phyloP scores from a whole-genome alignment of 2,797 vertebrate species.

The Tapera naevia region DNA sequence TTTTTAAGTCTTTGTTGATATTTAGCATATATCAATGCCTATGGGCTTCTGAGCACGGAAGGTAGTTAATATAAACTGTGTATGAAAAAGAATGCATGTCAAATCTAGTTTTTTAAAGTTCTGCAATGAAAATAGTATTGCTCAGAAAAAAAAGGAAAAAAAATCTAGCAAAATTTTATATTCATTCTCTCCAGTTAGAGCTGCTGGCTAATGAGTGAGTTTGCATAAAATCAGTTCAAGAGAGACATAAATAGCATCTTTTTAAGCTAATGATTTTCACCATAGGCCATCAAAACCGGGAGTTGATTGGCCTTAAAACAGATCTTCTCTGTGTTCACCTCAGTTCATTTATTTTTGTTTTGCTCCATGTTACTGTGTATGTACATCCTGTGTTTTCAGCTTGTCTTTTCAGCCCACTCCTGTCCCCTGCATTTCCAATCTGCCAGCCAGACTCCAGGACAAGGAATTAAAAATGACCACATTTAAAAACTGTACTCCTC shows the following conservation, averaged over 20 bases:
- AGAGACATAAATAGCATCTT: not conserved
- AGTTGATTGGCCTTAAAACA: slow-evolving; percentile 48
- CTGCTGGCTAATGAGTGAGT: not conserved
- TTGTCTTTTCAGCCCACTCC: not conserved
- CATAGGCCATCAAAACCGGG: slow-evolving; percentile 39
- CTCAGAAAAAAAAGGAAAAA: not conserved
- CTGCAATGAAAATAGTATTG: not conserved
- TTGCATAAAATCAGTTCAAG: not conserved
- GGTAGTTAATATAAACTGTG: rapidly evolving
- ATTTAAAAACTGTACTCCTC: not conserved
- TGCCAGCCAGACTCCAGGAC: slow-evolving; percentile 6
- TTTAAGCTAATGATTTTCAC: slow-evolving; percentile 64
- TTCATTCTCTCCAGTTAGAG: not conserved
- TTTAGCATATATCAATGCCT: not conserved
- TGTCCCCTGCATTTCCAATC: not conserved
- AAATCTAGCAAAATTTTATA: not conserved
- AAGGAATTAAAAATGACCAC: slow-evolving; percentile 53
- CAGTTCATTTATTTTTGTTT: slow-evolving; percentile 50
- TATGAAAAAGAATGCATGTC: not conserved
- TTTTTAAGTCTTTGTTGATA: not conserved
- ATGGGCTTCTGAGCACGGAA: not conserved
- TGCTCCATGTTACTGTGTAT: slow-evolving; percentile 26
- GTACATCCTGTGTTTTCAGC: slow-evolving; percentile 6
- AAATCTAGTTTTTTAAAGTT: not conserved
- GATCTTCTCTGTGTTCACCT: slow-evolving; percentile 54